These are phyloP conservation scores for Drosophila parabipectinata DNA, from an alignment of 1,140 invertebrate species.

Conservation along the genomic window DNA sequence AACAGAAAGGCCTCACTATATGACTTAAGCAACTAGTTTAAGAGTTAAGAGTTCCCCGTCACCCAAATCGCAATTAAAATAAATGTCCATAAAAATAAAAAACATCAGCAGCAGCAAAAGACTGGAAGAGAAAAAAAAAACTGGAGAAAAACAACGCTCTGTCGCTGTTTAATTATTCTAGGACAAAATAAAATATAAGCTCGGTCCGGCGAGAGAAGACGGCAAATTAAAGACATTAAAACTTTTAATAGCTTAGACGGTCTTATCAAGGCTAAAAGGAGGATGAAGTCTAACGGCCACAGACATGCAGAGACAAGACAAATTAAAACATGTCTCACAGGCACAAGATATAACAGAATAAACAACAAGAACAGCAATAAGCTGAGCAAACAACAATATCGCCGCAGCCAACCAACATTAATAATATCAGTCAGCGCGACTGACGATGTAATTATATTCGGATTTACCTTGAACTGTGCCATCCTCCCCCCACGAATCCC, in stretches of 20 bases:
- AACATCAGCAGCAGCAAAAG: constrained; percentile 2
- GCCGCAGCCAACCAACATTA: constrained; percentile 34
- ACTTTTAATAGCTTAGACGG: constrained; percentile 72
- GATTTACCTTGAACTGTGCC: constrained; percentile 27
- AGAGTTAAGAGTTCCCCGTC: neutral
- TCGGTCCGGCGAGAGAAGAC: constrained; percentile 21
- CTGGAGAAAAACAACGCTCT: constrained; percentile 47
- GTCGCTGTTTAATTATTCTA: constrained; percentile 67
- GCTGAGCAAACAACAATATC: constrained; percentile 24
- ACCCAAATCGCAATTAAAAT: constrained; percentile 59
- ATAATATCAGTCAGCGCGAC: constrained; percentile 41
- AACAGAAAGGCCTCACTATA: constrained; percentile 6
- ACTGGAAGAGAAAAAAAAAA: neutral
- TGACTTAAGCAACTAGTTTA: constrained; percentile 21
- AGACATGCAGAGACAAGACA: constrained; percentile 49
- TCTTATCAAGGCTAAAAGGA: constrained; percentile 56
- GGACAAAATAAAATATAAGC: neutral
- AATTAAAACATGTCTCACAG: constrained; percentile 66
- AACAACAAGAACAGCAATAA: constrained; percentile 31
- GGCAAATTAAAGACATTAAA: constrained; percentile 52
- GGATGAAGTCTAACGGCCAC: constrained; percentile 6
- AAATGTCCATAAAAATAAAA: constrained; percentile 32
- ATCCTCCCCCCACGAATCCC: too few relatives aligned
- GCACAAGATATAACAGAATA: constrained; percentile 54
- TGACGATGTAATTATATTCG: constrained; percentile 48